Conservation (phyloP, 2,797 vertebrate species). For the Danio choprae region DNA sequence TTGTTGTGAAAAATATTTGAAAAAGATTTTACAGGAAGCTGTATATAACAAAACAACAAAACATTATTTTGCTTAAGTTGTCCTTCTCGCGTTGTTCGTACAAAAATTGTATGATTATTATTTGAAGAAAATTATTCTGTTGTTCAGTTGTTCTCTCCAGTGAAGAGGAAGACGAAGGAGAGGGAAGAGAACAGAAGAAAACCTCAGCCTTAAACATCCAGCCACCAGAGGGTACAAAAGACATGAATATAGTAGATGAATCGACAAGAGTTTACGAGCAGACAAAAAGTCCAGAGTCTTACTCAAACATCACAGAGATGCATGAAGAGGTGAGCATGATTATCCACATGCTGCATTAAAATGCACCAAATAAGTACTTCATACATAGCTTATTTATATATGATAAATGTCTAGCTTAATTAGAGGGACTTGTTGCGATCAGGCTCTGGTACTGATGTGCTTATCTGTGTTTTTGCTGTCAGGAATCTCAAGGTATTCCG, state of each 20-base stretch:
- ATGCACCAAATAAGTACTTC: background rate
- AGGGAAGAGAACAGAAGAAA: conserved; percentile 65
- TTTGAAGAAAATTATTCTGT: background rate
- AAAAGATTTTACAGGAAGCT: too few relatives aligned
- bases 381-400: background rate
- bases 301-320: conserved; percentile 5
- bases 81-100: too few relatives aligned
- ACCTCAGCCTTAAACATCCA: background rate
- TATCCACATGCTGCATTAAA: background rate
- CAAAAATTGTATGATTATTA: background rate
- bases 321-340: conserved; percentile 37
- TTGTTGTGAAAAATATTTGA: too few relatives aligned
- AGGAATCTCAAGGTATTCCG: conserved; percentile 34
- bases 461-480: background rate
- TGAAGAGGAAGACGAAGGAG: conserved; percentile 84
- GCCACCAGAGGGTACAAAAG: conserved; percentile 56
- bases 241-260: conserved; percentile 52
- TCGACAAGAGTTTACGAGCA: conserved; percentile 52
- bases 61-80: too few relatives aligned
- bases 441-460: background rate
- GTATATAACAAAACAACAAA: too few relatives aligned
- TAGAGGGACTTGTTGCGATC: background rate
- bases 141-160: conserved; percentile 90
- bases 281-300: conserved; percentile 14
- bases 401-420: background rate